Percentiles rank a stretch among this genome's conserved stretches.
phyloP scores from a whole-genome alignment of 2,888 invertebrate species.

The Gastrophysa polygoni region DNA sequence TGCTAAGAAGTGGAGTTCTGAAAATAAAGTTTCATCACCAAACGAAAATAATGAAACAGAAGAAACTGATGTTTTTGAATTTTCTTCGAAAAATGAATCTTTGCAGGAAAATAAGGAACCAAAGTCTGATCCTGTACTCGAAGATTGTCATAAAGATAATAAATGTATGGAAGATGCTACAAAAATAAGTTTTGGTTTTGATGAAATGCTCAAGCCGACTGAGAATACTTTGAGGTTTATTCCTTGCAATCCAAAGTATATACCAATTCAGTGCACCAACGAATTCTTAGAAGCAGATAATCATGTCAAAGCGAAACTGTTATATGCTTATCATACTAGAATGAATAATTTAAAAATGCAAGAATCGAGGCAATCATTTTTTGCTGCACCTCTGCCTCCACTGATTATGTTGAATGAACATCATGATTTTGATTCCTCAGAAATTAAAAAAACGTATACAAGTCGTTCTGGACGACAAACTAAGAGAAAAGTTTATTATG shows the following conservation, averaged over 20 bases:
- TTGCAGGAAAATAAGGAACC: constrained; percentile 6
- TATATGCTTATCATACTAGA: constrained; percentile 29
- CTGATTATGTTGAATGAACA: constrained; percentile 8
- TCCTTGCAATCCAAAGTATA: constrained; percentile 24
- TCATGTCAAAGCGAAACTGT: constrained; percentile 22
- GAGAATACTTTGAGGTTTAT: constrained; percentile 25
- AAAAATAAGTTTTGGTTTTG: constrained; percentile 30
- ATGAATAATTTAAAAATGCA: constrained; percentile 18
- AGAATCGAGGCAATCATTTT: constrained; percentile 25
- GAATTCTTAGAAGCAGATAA: constrained; percentile 26
- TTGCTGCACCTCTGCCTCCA: constrained; percentile 19
- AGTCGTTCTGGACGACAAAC: constrained; percentile 28
- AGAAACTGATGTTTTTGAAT: not conserved
- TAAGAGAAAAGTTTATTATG: constrained; percentile 27
- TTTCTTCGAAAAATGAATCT: not conserved
- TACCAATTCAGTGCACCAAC: constrained; percentile 33
- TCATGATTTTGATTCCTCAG: constrained; percentile 2
- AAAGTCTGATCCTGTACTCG: not conserved
- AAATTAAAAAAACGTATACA: constrained; percentile 23
- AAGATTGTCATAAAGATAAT: constrained; percentile 8
- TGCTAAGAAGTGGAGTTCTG: not conserved
- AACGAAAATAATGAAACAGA: not conserved
- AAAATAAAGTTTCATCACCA: not conserved
- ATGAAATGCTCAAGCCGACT: constrained; percentile 35
- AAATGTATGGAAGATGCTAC: constrained; percentile 24